Evolutionary conservation across 2,888 invertebrate species (phyloP).

Genomic region (Diploptera punctata): DNA sequence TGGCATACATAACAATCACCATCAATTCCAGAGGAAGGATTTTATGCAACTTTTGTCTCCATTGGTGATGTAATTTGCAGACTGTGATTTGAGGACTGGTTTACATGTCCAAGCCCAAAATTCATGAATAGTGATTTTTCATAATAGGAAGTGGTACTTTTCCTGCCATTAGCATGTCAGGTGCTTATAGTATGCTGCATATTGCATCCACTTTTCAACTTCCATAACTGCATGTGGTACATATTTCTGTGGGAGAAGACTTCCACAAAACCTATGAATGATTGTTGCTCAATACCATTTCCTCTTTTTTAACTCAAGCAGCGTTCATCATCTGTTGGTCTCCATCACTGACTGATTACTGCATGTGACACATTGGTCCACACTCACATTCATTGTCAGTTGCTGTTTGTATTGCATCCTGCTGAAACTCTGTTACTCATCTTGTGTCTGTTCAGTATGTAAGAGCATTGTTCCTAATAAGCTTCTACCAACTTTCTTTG

Average conservation of each 20-base stretch:
- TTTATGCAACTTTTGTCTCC: neutral
- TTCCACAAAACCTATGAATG: neutral
- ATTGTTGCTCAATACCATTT: neutral
- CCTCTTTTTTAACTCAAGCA: neutral
- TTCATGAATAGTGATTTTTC: neutral
- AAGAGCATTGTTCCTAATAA: no score
- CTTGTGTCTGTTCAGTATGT: no score
- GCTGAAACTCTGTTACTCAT: no score
- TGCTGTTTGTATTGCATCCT: no score
- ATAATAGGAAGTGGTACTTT: neutral
- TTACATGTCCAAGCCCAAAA: constrained; percentile 21
- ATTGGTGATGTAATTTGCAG: neutral
- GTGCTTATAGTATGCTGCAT: neutral
- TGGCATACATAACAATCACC: neutral
- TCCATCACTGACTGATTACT: neutral
- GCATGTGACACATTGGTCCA: constrained; percentile 2
- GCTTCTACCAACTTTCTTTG: constrained; percentile 4
- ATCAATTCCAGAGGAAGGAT: constrained; percentile 1
- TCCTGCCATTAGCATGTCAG: neutral
- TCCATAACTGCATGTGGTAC: neutral
- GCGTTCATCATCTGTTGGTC: neutral
- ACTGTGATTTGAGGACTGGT: constrained; percentile 23
- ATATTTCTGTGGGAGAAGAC: neutral
- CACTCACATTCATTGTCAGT: neutral
- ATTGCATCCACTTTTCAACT: neutral